A percentile compares a stretch with the other conserved stretches of the same genome.
Evolutionary conservation across 2,797 vertebrate species (phyloP).

Genomic region (Zalophus californianus): DNA sequence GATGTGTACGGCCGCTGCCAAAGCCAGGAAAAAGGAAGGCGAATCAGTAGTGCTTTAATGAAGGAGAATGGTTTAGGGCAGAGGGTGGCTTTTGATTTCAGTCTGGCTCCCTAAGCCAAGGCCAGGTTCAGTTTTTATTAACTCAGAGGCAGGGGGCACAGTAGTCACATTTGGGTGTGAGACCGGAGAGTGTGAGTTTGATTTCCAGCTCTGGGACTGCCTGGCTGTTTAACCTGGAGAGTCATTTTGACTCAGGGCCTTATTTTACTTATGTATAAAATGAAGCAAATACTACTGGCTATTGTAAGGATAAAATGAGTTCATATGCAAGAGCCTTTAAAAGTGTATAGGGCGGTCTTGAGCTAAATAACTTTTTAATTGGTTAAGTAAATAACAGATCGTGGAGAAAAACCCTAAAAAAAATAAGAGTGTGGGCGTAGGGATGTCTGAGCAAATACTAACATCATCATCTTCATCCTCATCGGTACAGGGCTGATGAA

Average conservation of each 20-base stretch:
- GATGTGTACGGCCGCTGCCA: not conserved
- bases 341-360: not conserved
- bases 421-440: not conserved
- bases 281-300: not conserved
- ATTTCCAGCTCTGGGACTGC: not conserved
- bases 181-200: not conserved
- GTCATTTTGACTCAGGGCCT: not conserved
- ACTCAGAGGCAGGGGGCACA: not conserved
- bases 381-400: not conserved
- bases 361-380: conserved; percentile 3
- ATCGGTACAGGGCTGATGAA: not conserved
- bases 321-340: not conserved
- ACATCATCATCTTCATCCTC: not conserved
- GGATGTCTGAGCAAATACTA: not conserved
- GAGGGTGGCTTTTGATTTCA: not conserved
- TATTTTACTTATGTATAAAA: not conserved
- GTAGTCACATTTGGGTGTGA: not conserved
- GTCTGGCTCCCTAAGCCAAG: not conserved
- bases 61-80: not conserved
- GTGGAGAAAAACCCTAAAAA: not conserved
- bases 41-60: not conserved
- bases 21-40: not conserved
- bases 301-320: not conserved
- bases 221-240: not conserved
- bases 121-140: not conserved